Evolutionary conservation across 2,797 vertebrate species (phyloP).

Genomic region (Ambastaia sidthimunki): DNA sequence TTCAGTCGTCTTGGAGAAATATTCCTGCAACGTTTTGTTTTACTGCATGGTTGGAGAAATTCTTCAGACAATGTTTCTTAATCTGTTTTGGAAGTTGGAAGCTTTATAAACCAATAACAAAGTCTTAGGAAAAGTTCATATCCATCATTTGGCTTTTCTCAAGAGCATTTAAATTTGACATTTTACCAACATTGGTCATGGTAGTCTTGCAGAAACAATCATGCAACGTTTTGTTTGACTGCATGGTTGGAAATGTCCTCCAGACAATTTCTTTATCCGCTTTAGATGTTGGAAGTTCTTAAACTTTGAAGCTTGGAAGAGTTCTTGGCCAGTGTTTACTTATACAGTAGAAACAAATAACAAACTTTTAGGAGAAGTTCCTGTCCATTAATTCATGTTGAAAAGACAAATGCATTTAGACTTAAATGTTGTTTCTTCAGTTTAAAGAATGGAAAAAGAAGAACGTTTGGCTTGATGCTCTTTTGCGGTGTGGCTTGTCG

Average conservation of each 20-base stretch:
- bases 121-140: slow-evolving; percentile 3
- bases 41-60: slow-evolving; percentile 8
- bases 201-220: slow-evolving; percentile 21
- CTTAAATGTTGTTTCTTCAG: neutral
- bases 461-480: neutral
- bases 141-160: slow-evolving; percentile 26
- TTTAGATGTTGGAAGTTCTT: slow-evolving; percentile 13
- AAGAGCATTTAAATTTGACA: slow-evolving; percentile 23
- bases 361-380: neutral
- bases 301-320: slow-evolving; percentile 21
- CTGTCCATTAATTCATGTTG: slow-evolving; percentile 26
- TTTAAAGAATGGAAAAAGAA: neutral
- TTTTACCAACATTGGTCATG: slow-evolving; percentile 19
- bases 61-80: neutral
- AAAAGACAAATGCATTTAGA: slow-evolving; percentile 30
- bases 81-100: neutral
- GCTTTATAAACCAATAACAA: slow-evolving; percentile 8
- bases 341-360: slow-evolving; percentile 27
- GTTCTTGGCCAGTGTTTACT: neutral
- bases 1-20: neutral
- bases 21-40: neutral
- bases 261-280: slow-evolving; percentile 24
- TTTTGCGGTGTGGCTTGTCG: neutral
- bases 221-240: slow-evolving; percentile 9
- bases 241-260: slow-evolving; percentile 16